Evolutionary conservation across 2,888 invertebrate genomes (phyloP), one percentile per base, ranked within the genome.

Genomic region (Protonemura montana): DNA sequence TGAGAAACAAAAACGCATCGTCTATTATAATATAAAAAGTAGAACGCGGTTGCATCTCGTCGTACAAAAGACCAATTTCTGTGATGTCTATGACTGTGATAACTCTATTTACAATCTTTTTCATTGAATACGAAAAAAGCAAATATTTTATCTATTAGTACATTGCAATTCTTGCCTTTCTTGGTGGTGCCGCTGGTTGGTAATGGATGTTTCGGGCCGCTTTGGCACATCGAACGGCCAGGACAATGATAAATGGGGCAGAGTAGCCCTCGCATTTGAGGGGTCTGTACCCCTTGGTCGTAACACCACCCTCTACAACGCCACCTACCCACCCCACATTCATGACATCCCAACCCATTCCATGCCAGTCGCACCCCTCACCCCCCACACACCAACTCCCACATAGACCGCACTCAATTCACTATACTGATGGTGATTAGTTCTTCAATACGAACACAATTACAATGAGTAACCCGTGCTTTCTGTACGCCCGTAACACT

Each of bases 181-280:
- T 84, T 84, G 59, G 81, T 30, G 84, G 27, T 21, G 6, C 16
- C 13, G 59, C 16, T 13, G 59, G 59, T 3, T 28, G 84, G 84
- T 84, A 84, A 84, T 84, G 84, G 84, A 84, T 84, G 81, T 84
- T 84, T 76, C 76, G 42, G 26, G 26, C 28, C 16, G 21, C 26
- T 27, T 7, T 26, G 10, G 78, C 85, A 35, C 27, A 80, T 41
- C 86, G 86, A 76, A 81, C 82, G 77, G 84, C 82, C 25, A 82
- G 59, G 87, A 87, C 87, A 87, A 87, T 87, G 87, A 87, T 87
- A 87, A 87, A 87, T 87, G 85, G 87, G 35, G 29, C 42, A 76
- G 59, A 42, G 41, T 28, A 7, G 84, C 21, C 28, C 84, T 16
- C 76, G 76, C 29, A 42, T 76, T 84, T 16, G 59, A 76, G 59